phyloP scores from a whole-genome alignment of 2,797 vertebrate genomes.

The Enteromius fasciolatus region DNA sequence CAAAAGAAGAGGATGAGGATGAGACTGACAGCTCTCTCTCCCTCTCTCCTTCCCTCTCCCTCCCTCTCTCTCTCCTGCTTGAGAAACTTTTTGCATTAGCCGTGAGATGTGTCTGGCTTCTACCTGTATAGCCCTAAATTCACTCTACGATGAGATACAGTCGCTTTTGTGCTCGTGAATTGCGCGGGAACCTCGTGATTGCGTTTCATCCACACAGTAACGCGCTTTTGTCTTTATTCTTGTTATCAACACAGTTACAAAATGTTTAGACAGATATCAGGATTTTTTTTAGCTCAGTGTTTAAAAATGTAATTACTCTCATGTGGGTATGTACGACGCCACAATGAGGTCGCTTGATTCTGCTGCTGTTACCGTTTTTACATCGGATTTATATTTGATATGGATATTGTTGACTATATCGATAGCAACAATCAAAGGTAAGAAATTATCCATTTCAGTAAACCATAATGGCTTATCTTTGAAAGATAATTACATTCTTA shows the following conservation, averaged over 20 bases:
- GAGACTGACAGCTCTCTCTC: background rate
- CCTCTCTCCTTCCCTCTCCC: background rate
- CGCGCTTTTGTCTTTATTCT: background rate
- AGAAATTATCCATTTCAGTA: background rate
- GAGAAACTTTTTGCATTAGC: background rate
- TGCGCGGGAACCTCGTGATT: background rate
- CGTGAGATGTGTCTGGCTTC: background rate
- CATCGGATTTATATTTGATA: conserved; percentile 12
- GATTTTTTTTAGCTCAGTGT: background rate
- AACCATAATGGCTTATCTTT: background rate
- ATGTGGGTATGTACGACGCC: background rate
- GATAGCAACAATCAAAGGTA: conserved; percentile 25
- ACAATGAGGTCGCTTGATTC: conserved; percentile 12
- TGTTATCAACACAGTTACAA: background rate
- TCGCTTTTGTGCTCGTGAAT: background rate
- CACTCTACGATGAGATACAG: background rate
- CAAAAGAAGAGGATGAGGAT: background rate
- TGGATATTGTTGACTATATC: conserved; percentile 3
- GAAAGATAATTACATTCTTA: too few relatives aligned
- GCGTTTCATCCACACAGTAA: background rate
- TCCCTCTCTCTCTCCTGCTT: background rate
- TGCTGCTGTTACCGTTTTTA: background rate
- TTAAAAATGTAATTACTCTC: background rate
- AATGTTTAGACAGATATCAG: background rate
- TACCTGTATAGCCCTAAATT: background rate